Evolutionary conservation across 2,888 invertebrate genomes (phyloP).

Genomic region (Dolichomitus sp.): DNA sequence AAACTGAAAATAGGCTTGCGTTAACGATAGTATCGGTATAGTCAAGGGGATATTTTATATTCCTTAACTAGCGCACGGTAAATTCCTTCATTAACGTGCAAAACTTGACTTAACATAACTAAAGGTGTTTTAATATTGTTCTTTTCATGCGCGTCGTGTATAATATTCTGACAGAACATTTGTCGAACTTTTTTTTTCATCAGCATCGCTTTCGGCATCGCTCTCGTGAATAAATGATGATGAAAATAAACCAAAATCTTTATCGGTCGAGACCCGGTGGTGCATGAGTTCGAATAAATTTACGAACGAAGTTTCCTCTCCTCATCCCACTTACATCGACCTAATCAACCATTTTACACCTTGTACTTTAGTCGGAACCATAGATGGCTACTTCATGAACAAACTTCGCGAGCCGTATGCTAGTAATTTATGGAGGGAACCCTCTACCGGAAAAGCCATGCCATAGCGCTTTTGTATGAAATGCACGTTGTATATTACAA

Average conservation of each 20-base stretch:
- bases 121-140: not conserved
- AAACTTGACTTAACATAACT: too few relatives aligned
- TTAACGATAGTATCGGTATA: too few relatives aligned
- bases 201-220: not conserved
- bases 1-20: too few relatives aligned
- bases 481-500: not conserved
- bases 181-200: not conserved
- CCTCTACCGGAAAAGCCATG: not conserved
- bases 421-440: not conserved
- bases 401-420: not conserved
- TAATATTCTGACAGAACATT: not conserved
- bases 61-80: too few relatives aligned
- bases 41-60: too few relatives aligned
- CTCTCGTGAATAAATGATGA: not conserved
- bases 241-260: not conserved
- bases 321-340: not conserved
- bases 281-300: conserved; percentile 17
- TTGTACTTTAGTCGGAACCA: not conserved
- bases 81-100: too few relatives aligned
- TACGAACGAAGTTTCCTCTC: not conserved
- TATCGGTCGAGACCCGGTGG: not conserved
- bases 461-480: not conserved
- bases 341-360: conserved; percentile 6
- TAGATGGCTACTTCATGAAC: not conserved
- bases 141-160: not conserved